Percentiles rank a stretch among this genome's conserved stretches.
These are phyloP conservation scores for Drosophila nikananu DNA, from an alignment of 1,140 invertebrate genomes.

Conservation along the genomic window DNA sequence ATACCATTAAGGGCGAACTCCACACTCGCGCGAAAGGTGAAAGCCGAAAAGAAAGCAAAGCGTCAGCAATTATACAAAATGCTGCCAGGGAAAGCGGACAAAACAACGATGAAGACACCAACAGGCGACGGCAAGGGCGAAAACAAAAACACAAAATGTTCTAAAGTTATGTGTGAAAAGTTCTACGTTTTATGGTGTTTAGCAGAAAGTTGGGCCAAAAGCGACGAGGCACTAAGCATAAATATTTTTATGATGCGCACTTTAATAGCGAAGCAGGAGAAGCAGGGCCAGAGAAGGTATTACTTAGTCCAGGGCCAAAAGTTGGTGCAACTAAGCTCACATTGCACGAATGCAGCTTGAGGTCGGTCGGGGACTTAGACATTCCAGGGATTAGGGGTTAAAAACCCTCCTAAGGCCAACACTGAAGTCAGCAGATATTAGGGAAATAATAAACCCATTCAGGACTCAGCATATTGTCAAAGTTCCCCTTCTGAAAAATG, in stretches of 20 bases:
- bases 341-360: constrained; percentile 32
- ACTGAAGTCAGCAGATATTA: neutral
- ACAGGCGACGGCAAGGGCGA: constrained; percentile 9
- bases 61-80: constrained; percentile 76
- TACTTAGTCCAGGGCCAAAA: constrained; percentile 34
- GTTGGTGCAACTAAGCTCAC: constrained; percentile 25
- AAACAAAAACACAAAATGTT: constrained; percentile 42
- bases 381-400: constrained; percentile 14
- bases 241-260: constrained; percentile 50
- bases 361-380: constrained; percentile 14
- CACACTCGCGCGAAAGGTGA: constrained; percentile 33
- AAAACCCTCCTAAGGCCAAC: neutral
- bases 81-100: constrained; percentile 31
- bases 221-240: constrained; percentile 21
- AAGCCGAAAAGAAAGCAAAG: constrained; percentile 71
- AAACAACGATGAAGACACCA: constrained; percentile 20
- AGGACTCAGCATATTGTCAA: neutral
- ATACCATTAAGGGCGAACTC: constrained; percentile 46
- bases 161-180: constrained; percentile 52
- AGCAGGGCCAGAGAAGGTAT: constrained; percentile 20
- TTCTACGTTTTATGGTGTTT: constrained; percentile 57
- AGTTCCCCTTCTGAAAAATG: neutral
- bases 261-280: constrained; percentile 21
- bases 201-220: constrained; percentile 43
- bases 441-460: neutral